Percentiles rank a stretch among this genome's conserved stretches.
Evolutionary conservation across 2,888 invertebrate species (phyloP).

Genomic region (Calameuta pallipes): DNA sequence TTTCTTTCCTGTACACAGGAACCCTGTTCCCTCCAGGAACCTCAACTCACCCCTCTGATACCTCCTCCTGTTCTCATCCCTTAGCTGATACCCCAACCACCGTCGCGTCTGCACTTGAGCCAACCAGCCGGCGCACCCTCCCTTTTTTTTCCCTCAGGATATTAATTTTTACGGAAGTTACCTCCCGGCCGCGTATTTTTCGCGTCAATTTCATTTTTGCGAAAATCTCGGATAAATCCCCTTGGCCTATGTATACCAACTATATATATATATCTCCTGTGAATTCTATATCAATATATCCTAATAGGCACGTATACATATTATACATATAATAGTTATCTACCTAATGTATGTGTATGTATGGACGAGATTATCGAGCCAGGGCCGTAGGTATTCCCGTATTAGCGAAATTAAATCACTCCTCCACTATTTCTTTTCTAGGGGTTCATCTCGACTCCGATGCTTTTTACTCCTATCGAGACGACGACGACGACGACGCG

Average conservation of each 20-base stretch:
- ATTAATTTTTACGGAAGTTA: conserved; percentile 62
- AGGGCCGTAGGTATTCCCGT: conserved; percentile 24
- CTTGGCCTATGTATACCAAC: background rate
- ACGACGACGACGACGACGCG: background rate
- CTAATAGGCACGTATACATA: background rate
- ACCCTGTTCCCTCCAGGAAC: background rate
- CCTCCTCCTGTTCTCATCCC: conserved; percentile 5
- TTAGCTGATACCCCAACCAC: conserved; percentile 12
- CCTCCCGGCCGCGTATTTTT: conserved; percentile 27
- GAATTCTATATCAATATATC: conserved; percentile 5
- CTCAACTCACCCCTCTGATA: background rate
- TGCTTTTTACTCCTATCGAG: background rate
- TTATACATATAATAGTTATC: background rate
- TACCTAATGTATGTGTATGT: background rate
- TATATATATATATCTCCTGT: conserved; percentile 4
- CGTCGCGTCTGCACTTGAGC: conserved; percentile 39
- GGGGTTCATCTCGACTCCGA: background rate
- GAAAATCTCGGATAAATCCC: conserved; percentile 36
- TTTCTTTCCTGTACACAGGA: background rate
- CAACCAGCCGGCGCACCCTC: conserved; percentile 35
- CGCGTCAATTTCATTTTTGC: conserved; percentile 37
- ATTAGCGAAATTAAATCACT: conserved; percentile 43
- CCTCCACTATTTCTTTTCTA: background rate
- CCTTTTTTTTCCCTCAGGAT: conserved; percentile 46
- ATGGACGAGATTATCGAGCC: background rate